Conservation (phyloP, 2,797 vertebrate species). For the Enteromius argenteus region DNA sequence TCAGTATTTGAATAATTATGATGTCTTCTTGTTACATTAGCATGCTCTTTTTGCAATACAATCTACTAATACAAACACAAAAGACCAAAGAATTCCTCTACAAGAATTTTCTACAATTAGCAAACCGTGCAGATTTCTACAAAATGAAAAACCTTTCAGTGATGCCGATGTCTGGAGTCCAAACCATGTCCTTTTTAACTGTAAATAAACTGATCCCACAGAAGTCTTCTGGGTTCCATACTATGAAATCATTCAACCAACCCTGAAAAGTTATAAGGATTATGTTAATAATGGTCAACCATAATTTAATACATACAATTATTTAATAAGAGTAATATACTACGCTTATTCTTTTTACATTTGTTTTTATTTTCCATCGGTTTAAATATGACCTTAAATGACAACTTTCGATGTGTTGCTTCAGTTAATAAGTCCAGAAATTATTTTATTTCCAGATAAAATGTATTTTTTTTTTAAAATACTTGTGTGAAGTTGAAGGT, state of each 20-base stretch:
- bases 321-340: no score
- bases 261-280: conserved; percentile 20
- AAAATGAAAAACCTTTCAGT: conserved; percentile 26
- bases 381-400: no score
- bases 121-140: background rate
- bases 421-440: background rate
- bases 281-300: background rate
- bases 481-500: background rate
- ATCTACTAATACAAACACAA: no score
- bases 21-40: no score
- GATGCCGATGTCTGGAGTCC: conserved; percentile 43
- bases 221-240: conserved; percentile 47
- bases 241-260: conserved; percentile 21
- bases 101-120: no score
- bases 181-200: conserved; percentile 40
- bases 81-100: no score
- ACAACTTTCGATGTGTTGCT: no score
- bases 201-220: conserved; percentile 14
- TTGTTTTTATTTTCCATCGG: no score
- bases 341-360: no score
- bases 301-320: no score
- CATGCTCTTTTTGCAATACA: no score
- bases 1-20: no score
- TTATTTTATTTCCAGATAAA: background rate
- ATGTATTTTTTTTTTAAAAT: background rate